Evolutionary conservation across 2,113 vertebrate species (phyloP).

Genomic region (Phalacrocorax pelagicus): DNA sequence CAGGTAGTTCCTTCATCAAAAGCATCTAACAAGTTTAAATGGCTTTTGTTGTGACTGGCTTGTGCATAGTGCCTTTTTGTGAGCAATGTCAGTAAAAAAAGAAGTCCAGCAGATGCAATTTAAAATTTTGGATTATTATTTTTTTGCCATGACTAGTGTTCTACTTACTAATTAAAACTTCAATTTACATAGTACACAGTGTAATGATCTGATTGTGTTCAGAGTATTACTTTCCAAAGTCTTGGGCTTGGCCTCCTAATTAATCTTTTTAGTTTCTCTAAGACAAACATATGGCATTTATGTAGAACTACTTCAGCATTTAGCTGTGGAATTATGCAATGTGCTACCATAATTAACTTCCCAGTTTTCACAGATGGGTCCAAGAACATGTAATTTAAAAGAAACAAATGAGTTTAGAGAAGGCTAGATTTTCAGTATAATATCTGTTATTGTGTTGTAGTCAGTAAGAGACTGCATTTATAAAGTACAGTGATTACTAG

Average conservation of each 20-base stretch:
- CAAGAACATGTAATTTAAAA: slow-evolving; percentile 73
- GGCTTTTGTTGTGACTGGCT: not conserved
- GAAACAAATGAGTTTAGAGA: slow-evolving; percentile 52
- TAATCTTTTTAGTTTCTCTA: slow-evolving; percentile 72
- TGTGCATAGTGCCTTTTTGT: not conserved
- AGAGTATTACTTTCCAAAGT: slow-evolving; percentile 57
- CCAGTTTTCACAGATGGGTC: slow-evolving; percentile 70
- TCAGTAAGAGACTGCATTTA: slow-evolving; percentile 18
- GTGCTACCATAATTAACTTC: slow-evolving; percentile 73
- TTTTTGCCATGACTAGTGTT: slow-evolving; percentile 19
- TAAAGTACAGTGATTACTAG: not conserved
- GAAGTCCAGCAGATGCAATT: slow-evolving; percentile 6
- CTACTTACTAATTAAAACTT: slow-evolving; percentile 71
- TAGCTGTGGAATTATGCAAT: slow-evolving; percentile 71
- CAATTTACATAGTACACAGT: slow-evolving; percentile 37
- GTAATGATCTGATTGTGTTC: slow-evolving; percentile 67
- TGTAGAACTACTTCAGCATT: slow-evolving; percentile 65
- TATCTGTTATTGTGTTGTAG: slow-evolving; percentile 22
- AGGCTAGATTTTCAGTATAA: slow-evolving; percentile 29
- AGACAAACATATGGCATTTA: slow-evolving; percentile 77
- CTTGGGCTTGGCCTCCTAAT: slow-evolving; percentile 72
- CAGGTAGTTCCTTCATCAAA: not conserved
- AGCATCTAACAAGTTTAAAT: not conserved
- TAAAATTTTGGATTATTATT: not conserved
- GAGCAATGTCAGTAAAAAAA: not conserved